Evolutionary conservation across 2,888 invertebrate species (phyloP), one percentile per base, ranked within the genome.

Genomic region (Periphyllus acericola): DNA sequence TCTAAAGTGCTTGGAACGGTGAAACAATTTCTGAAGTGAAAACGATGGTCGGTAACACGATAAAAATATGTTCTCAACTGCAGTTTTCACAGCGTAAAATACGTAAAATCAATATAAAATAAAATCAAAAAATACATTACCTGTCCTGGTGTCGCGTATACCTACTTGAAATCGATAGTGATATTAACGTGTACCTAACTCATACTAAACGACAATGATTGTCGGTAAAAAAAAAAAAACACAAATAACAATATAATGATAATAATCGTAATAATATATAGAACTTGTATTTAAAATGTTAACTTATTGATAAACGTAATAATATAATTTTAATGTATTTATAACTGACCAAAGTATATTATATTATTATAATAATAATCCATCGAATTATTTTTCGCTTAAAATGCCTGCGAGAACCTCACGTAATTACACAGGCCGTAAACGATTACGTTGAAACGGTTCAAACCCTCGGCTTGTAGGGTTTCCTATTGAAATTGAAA

Each of bases 371-470:
- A 46, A 46, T 11, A 46, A 46, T 8, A 55, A 55, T 34, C 34
- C 40, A 36, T 74, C 40, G 46, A 66, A 76, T 84, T 84, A 66
- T 36, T 75, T 75, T 75, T 75, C 75, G 29, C 25, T 75, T 66
- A 75, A 75, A 84, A 84, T 66, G 75, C 25, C 83, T n/a, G n/a
- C n/a, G 66, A 84, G 40, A 75, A 75, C 60, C 25, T n/a, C 14
- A 52, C 25, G 82, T 82, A 46, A 52, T 82, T 82, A 82, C 6
- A 32, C 29, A 29, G n/a, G 9, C 40, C 40, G 9, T 46, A 46
- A 29, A 60, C 68, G 11, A 68, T 68, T 71, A 40, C n/a, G n/a
- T 75, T n/a, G 32, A 46, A 82, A 83, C 55, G 19, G 55, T 34
- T n/a, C n/a, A 55, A n/a, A 83, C 55, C 34, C 36, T 83, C 74